Base-by-base conservation (phyloP, 2,888 invertebrate genomes). In the Drosophila imparisetae region DNA sequence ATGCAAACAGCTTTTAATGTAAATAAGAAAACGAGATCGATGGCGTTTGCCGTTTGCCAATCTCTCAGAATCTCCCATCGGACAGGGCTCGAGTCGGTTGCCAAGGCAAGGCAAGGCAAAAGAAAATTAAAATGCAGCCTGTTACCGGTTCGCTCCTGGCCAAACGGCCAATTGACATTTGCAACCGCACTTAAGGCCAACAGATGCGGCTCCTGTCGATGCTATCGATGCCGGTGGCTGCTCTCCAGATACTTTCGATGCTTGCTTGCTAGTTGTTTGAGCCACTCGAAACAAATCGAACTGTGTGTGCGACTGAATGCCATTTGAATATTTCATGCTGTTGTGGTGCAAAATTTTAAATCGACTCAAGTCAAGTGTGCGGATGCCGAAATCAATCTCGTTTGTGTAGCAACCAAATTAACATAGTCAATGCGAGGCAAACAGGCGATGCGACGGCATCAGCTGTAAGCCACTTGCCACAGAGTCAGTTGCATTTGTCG, bases 1-100 rank as follows among this genome's bases (percentile, higher is more conserved):
- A 91, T 92, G 90, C 92, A 92, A 92, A 92, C 92, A 92, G 92
- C 92, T 92, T 92, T 92, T 91, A 91, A 92, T 92, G 92, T 91
- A 92, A 92, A 92, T 92, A 92, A 91, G 92, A 91, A 91, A 92
- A 91, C 90, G 91, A 91, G 92, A 92, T 92, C 92, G 92, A 91
- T 90, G 81, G 80, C 67, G 63, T 69, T 82, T 90, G 83, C 85
- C 81, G 80, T 78, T 80, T 75, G 71, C 71, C 75, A 85, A 76
- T 74, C 68, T 75, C 61, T 42, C 71, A 62, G 42, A 57, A 55
- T 50, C 59, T 59, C 60, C 66, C 72, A 69, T n/a, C 45, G 66
- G 63, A 58, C 60, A n/a, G 54, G n/a, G 48, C 40, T 50, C 64
- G 29, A 61, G 62, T 57, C 57, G 34, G 66, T 36, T 42, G 57